Evolutionary conservation across 2,888 invertebrate genomes (phyloP), one percentile per base, ranked within the genome.

Genomic region (Criorhina ranunculi): DNA sequence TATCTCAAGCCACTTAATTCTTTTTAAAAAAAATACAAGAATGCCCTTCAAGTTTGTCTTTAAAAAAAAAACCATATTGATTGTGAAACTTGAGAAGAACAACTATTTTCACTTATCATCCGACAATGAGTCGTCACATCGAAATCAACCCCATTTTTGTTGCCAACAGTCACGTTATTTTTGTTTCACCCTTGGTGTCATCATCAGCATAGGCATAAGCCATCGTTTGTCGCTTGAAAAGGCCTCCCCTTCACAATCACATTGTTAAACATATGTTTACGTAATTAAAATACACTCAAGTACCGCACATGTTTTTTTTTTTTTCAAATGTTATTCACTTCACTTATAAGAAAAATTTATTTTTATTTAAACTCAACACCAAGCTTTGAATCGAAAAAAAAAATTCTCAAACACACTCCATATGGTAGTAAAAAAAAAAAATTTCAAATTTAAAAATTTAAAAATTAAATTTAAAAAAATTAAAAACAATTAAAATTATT

Each of bases 231-330:
- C 6, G 24, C 55, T 55, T 17, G 5, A 40, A 51, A 49, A 17
- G 51, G 19, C 51, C 24, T 19, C 33, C 37, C 35, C 37, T 24
- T 31, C 55, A 35, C 37, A 55, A 19, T 64, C 60, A 66, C 60
- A 66, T 46, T 31, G 3, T 19, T 40, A 60, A 80, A 76, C 85
- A 85, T 85, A 80, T 85, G 85, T 80, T 85, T 85, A 80, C 37
- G 46, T 66, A 80, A 79, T 85, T 70, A 12, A 29, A 76, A 62
- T 46, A 19, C 49, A 55, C 78, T 49, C 31, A 55, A 53, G 12
- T 57, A 73, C 46, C 46, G 66, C 60, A 72, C 31, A 42, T 17
- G 33, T 53, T 62, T 53, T 19, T 1, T 53, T 19, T 1, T 15
- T 1, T 19, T 35, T 19, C 17, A 33, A 40, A 42, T 31, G 15